Conservation (phyloP, 2,113 vertebrate genomes). For the Oenanthe melanoleuca region DNA sequence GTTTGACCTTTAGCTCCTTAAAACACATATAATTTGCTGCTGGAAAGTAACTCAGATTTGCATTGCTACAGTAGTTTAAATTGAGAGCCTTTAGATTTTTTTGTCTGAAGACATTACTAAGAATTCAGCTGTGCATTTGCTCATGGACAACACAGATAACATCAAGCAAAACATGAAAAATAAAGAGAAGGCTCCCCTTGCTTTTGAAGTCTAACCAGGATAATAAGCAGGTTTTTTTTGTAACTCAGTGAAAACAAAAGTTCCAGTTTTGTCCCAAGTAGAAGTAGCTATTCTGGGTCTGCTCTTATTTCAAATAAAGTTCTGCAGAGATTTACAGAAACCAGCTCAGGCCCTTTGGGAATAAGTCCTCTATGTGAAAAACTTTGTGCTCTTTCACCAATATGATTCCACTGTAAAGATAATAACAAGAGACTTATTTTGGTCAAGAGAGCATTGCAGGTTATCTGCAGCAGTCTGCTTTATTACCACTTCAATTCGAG, state of each 20-base stretch:
- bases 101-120: background rate
- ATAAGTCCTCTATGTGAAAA: background rate
- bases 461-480: constrained; percentile 32
- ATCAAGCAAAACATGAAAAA: background rate
- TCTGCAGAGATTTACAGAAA: background rate
- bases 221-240: fast-evolving
- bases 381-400: background rate
- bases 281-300: background rate
- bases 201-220: background rate
- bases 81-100: constrained; percentile 3
- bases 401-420: background rate
- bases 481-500: background rate
- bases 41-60: background rate
- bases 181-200: background rate
- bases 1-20: constrained; percentile 31
- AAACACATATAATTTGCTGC: background rate
- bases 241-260: background rate
- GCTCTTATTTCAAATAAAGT: background rate
- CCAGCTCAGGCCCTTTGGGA: background rate
- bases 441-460: background rate
- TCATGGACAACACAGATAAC: background rate
- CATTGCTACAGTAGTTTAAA: constrained; percentile 19
- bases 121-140: constrained; percentile 16
- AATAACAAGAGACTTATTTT: background rate
- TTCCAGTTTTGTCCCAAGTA: background rate